Evolutionary conservation across 2,113 vertebrate species (phyloP).

Genomic region (Pterophyllum scalare): DNA sequence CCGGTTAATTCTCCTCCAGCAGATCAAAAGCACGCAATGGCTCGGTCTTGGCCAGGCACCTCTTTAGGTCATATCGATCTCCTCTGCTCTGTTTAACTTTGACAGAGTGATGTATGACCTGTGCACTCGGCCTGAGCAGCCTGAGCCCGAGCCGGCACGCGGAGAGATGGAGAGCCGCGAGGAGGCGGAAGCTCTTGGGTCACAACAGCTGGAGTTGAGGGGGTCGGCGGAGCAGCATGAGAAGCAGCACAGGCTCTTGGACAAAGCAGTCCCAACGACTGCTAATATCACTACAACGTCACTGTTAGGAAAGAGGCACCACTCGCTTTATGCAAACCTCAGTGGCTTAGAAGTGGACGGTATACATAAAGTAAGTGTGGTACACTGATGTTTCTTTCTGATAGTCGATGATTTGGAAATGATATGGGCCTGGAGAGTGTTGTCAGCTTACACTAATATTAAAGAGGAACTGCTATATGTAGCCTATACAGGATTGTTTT

Average conservation of each 20-base stretch:
- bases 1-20: slow-evolving; percentile 17
- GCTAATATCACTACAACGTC: slow-evolving; percentile 47
- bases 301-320: slow-evolving; percentile 78
- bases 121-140: slow-evolving; percentile 73
- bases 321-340: slow-evolving; percentile 80
- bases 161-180: slow-evolving; percentile 51
- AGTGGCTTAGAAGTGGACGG: slow-evolving; percentile 75
- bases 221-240: slow-evolving; percentile 39
- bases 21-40: slow-evolving; percentile 50
- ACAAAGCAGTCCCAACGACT: slow-evolving; percentile 35
- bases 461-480: neutral
- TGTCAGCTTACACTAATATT: neutral
- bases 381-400: neutral
- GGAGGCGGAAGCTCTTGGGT: slow-evolving; percentile 46
- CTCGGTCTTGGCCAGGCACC: slow-evolving; percentile 21
- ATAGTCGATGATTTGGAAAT: neutral
- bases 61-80: slow-evolving; percentile 53
- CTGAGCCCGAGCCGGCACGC: slow-evolving; percentile 50
- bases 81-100: slow-evolving; percentile 38
- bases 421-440: neutral
- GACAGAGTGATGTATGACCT: slow-evolving; percentile 80
- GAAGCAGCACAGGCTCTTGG: slow-evolving; percentile 15
- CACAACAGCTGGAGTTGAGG: slow-evolving; percentile 45
- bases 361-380: slow-evolving; percentile 72
- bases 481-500: neutral